Conservation (phyloP, 2,888 invertebrate species). For the Agrotis segetum region DNA sequence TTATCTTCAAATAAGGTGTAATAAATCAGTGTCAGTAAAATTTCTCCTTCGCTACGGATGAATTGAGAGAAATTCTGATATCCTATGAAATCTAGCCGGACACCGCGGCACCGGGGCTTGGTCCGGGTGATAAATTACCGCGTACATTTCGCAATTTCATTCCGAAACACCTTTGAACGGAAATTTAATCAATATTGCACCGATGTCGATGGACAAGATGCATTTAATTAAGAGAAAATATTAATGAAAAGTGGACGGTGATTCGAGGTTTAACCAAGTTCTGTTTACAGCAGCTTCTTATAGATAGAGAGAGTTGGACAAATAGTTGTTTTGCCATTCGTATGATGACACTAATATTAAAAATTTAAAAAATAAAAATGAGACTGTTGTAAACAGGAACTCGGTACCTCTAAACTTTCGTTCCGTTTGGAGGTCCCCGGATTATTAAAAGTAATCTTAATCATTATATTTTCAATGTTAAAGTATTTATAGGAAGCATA, state of each 20-base stretch:
- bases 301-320: too few species aligned
- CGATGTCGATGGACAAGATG: conserved; percentile 9
- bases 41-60: conserved; percentile 46
- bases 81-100: conserved; percentile 75
- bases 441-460: conserved; percentile 31
- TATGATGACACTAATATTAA: too few species aligned
- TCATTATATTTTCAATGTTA: conserved; percentile 27
- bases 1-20: conserved; percentile 23
- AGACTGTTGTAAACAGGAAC: conserved; percentile 24
- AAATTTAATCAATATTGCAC: conserved; percentile 56
- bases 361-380: conserved; percentile 19
- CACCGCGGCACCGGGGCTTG: conserved; percentile 41
- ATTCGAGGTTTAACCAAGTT: too few species aligned
- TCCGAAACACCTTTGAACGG: conserved; percentile 37
- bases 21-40: conserved; percentile 45
- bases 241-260: conserved; percentile 19
- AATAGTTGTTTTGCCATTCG: too few species aligned
- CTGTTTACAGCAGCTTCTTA: too few species aligned
- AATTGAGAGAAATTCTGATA: conserved; percentile 71
- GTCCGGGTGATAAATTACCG: conserved; percentile 45
- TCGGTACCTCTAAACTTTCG: conserved; percentile 20
- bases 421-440: conserved; percentile 22
- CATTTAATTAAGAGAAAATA: conserved; percentile 38
- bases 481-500: conserved; percentile 23
- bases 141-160: conserved; percentile 45